Conservation (phyloP, 2,113 vertebrate species). For the Coptodon rendalli region DNA sequence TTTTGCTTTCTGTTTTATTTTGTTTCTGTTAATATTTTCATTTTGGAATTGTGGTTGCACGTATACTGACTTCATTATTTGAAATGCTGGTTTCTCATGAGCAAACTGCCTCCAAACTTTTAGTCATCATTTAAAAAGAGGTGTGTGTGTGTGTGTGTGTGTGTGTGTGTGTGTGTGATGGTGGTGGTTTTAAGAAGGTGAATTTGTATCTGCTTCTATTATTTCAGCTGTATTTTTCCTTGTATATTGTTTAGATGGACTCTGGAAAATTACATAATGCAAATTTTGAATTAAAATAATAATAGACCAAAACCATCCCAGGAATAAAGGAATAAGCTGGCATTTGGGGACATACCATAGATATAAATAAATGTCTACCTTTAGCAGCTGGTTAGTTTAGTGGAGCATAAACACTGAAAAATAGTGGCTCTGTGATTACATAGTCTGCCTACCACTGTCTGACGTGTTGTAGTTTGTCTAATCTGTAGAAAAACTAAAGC, state of each 20-base stretch:
- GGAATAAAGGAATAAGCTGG: neutral
- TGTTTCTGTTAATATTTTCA: neutral
- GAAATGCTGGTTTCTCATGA: neutral
- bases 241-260: neutral
- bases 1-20: neutral
- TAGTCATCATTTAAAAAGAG: neutral
- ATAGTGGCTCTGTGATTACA: neutral
- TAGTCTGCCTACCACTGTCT: neutral
- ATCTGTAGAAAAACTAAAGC: neutral
- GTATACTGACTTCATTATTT: neutral
- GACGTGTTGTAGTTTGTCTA: neutral
- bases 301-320: neutral
- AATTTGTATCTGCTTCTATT: neutral
- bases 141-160: neutral
- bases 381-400: neutral
- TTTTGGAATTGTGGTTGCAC: neutral
- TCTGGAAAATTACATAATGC: neutral
- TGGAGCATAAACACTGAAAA: neutral
- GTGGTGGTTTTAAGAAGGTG: neutral
- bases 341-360: fast-evolving
- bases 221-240: neutral
- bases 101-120: neutral
- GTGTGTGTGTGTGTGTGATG: neutral
- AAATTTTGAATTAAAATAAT: neutral
- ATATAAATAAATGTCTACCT: neutral